Evolutionary conservation across 2,888 invertebrate genomes (phyloP).

Genomic region (Clunio marinus): DNA sequence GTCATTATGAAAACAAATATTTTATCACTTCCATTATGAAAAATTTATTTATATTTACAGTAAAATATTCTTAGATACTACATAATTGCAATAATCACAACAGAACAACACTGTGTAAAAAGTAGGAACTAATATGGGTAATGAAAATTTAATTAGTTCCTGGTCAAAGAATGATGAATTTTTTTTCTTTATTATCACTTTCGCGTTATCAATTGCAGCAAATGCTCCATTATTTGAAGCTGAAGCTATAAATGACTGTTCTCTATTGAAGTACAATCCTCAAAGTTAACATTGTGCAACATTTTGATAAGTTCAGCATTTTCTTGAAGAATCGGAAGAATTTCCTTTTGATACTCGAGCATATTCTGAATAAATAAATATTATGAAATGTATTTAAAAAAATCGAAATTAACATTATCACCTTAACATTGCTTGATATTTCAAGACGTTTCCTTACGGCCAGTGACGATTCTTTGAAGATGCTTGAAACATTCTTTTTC

Average conservation of each 20-base stretch:
- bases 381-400: constrained; percentile 8
- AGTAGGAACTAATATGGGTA: too few species aligned
- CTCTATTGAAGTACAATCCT: constrained; percentile 40
- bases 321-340: constrained; percentile 45
- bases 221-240: constrained; percentile 13
- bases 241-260: constrained; percentile 40
- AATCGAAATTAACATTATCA: neutral
- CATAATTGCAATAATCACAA: too few species aligned
- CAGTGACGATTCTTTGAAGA: constrained; percentile 27
- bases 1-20: too few species aligned
- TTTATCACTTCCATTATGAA: too few species aligned
- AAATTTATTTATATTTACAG: too few species aligned
- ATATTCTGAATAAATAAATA: constrained; percentile 43
- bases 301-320: constrained; percentile 47
- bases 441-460: constrained; percentile 39
- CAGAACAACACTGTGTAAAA: too few species aligned
- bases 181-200: too few species aligned
- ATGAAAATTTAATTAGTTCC: too few species aligned
- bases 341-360: constrained; percentile 47
- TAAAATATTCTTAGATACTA: too few species aligned
- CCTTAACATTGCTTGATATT: constrained; percentile 32
- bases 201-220: constrained; percentile 16
- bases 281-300: constrained; percentile 39
- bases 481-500: constrained; percentile 27
- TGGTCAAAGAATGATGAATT: too few species aligned